Conservation (phyloP, 2,797 vertebrate genomes). For the Ara ararauna region DNA sequence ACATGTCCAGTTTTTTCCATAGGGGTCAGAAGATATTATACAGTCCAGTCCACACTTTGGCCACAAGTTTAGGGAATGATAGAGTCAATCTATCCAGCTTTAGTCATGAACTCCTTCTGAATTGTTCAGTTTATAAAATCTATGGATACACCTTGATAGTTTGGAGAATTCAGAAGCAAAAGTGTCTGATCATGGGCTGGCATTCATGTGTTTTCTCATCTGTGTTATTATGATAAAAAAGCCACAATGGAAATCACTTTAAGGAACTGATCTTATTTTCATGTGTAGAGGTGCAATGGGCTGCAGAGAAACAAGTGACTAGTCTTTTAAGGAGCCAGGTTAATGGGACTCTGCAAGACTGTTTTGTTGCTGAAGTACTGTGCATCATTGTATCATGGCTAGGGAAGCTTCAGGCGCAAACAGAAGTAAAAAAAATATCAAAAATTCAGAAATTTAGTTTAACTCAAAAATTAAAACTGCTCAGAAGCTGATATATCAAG, state of each 20-base stretch:
- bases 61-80: neutral
- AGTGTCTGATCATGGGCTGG: neutral
- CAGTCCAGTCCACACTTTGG: neutral
- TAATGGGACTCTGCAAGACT: neutral
- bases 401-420: neutral
- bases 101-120: neutral
- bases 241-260: neutral
- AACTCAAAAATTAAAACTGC: neutral
- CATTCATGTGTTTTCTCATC: neutral
- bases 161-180: neutral
- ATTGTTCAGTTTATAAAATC: neutral
- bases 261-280: neutral
- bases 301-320: neutral
- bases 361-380: neutral
- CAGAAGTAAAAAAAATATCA: neutral
- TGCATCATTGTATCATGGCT: neutral
- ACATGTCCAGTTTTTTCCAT: neutral
- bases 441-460: neutral
- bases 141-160: neutral
- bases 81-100: neutral
- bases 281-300: neutral
- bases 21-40: neutral
- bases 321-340: neutral
- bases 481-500: neutral
- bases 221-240: neutral